These are phyloP conservation scores for Leontocebus nigricollis DNA, from an alignment of 2,797 vertebrate species.

Conservation along the genomic window DNA sequence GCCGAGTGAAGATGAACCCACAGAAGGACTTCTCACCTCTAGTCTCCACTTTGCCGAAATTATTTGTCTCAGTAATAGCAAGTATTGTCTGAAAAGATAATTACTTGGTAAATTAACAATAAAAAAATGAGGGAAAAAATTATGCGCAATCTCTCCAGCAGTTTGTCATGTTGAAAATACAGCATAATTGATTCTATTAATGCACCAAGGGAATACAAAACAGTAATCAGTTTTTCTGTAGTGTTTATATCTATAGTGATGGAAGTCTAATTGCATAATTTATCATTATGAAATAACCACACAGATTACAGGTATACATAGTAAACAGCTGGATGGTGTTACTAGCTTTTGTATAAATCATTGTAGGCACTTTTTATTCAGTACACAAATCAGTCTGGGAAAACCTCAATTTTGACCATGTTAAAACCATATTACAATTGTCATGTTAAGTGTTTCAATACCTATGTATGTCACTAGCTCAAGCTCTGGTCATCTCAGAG, in stretches of 20 bases:
- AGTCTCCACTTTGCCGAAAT: neutral
- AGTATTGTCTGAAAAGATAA: constrained; percentile 41
- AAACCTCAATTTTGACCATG: neutral
- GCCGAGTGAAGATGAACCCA: neutral
- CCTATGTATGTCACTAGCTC: neutral
- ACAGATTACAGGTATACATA: constrained; percentile 35
- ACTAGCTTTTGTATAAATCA: constrained; percentile 2
- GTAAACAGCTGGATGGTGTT: neutral
- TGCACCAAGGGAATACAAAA: constrained; percentile 61
- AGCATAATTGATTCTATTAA: constrained; percentile 69
- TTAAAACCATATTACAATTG: neutral
- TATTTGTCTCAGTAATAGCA: neutral
- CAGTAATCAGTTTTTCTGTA: constrained; percentile 58
- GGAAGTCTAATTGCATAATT: constrained; percentile 70
- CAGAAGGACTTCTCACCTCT: neutral
- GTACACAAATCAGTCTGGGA: neutral
- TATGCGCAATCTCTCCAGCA: constrained; percentile 26
- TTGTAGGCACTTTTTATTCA: neutral
- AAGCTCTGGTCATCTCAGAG: neutral
- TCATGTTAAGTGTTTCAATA: neutral
- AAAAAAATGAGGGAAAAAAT: constrained; percentile 46
- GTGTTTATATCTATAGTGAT: constrained; percentile 62
- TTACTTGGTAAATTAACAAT: constrained; percentile 60
- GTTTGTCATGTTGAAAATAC: constrained; percentile 65
- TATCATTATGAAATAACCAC: constrained; percentile 65